phyloP scores from a whole-genome alignment of 1,140 invertebrate species.

The Sycophaga agraensis region DNA sequence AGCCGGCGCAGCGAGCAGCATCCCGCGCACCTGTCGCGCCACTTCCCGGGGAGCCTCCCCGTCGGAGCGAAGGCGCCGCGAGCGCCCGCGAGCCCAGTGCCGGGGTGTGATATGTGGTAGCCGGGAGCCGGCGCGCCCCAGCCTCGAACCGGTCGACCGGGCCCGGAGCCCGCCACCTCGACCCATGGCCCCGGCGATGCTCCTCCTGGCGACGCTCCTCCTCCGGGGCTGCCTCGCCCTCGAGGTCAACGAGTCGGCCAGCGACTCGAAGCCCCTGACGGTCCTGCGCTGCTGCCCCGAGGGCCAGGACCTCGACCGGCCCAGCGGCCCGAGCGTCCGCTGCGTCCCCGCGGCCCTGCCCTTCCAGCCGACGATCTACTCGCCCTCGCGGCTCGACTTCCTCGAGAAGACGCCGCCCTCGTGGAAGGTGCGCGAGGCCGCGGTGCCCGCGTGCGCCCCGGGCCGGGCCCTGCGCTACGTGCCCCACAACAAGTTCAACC shows the following conservation, averaged over 20 bases:
- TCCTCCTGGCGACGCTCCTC: constrained; percentile 36
- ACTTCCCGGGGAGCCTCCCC: too few relatives aligned
- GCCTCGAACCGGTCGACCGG: neutral
- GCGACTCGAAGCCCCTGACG: constrained; percentile 36
- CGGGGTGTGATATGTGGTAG: too few relatives aligned
- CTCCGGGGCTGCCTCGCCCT: constrained; percentile 33
- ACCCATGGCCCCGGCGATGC: neutral
- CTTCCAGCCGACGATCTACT: constrained; percentile 61
- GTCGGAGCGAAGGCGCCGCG: too few relatives aligned
- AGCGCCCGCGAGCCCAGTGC: too few relatives aligned
- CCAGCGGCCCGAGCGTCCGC: neutral
- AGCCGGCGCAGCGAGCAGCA: too few relatives aligned
- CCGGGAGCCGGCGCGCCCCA: neutral
- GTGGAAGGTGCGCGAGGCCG: constrained; percentile 52
- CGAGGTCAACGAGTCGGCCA: constrained; percentile 30
- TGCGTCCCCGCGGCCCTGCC: constrained; percentile 35
- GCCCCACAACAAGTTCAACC: constrained; percentile 38
- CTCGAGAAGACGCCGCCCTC: constrained; percentile 49
- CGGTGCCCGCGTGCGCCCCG: constrained; percentile 49
- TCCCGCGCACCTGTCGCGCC: too few relatives aligned
- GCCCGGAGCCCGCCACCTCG: neutral
- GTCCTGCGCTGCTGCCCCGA: constrained; percentile 62
- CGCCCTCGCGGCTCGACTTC: constrained; percentile 43
- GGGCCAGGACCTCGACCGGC: constrained; percentile 39
- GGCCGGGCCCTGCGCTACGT: constrained; percentile 43